A percentile compares a stretch with the other conserved stretches of the same genome.
phyloP scores from a whole-genome alignment of 92 coral and sea anemone genomes.

The Zoanthus sansibaricus region DNA sequence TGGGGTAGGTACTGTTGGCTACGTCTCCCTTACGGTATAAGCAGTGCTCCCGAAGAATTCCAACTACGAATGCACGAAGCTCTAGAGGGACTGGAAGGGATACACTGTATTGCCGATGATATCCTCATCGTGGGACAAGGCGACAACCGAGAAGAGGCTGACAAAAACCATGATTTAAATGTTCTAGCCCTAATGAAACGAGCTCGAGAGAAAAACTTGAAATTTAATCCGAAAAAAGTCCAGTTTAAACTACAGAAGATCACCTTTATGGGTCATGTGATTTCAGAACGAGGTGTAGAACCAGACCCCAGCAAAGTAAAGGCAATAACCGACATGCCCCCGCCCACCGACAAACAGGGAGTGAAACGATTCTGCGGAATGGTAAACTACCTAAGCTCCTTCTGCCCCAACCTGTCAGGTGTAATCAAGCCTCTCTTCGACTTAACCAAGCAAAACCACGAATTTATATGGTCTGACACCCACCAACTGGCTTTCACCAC shows the following conservation, averaged over 20 bases:
- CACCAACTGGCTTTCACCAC: neutral
- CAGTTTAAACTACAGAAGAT: conserved; percentile 26
- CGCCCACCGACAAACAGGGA: no score
- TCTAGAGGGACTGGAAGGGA: neutral
- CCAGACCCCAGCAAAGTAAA: no score
- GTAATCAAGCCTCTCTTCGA: conserved; percentile 32
- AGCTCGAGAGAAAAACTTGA: neutral
- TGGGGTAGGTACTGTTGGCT: conserved; percentile 33
- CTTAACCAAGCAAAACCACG: no score
- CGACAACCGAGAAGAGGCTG: conserved; percentile 48
- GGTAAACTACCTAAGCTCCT: no score
- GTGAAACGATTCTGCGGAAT: no score
- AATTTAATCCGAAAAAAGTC: conserved; percentile 47
- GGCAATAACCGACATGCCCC: no score
- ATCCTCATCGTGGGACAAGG: conserved; percentile 51
- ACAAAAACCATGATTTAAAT: conserved; percentile 49
- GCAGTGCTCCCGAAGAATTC: conserved; percentile 48
- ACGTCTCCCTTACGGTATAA: conserved; percentile 23
- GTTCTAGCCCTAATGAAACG: conserved; percentile 39
- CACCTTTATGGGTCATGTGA: no score
- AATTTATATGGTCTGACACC: conserved; percentile 26
- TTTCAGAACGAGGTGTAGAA: no score
- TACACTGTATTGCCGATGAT: conserved; percentile 56
- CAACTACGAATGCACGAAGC: conserved; percentile 51
- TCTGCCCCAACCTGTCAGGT: conserved; percentile 14